Evolutionary conservation across 2,888 invertebrate genomes (phyloP).

Genomic region (Callyntrura sp.): DNA sequence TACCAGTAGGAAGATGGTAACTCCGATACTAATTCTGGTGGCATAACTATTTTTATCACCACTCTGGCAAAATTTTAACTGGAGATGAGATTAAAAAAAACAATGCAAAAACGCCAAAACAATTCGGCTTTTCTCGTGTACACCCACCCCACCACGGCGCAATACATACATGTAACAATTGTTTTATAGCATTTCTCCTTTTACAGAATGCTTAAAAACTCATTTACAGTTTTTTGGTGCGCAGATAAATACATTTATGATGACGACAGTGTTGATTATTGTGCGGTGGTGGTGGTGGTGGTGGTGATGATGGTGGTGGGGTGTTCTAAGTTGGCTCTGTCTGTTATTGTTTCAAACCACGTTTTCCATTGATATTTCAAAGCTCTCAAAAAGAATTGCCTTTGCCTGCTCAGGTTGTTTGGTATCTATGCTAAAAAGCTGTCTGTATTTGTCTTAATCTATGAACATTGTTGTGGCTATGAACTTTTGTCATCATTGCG

Average conservation of each 20-base stretch:
- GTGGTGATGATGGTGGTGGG: not conserved
- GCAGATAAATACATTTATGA: not conserved
- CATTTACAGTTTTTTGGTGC: constrained; percentile 2
- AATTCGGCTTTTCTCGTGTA: not conserved
- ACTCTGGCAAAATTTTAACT: not conserved
- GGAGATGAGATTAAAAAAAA: not conserved
- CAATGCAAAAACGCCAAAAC: not conserved
- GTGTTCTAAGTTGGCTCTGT: not conserved
- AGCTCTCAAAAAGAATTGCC: not conserved
- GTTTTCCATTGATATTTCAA: not conserved
- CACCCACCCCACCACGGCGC: too few relatives aligned
- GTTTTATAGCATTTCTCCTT: too few relatives aligned
- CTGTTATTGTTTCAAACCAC: not conserved
- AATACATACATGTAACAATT: too few relatives aligned
- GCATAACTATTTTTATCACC: constrained; percentile 1
- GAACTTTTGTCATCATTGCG: constrained; percentile 17
- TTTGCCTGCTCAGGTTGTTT: too few relatives aligned
- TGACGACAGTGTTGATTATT: not conserved
- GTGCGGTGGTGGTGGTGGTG: not conserved
- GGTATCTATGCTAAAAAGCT: not conserved
- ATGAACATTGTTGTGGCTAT: constrained; percentile 33
- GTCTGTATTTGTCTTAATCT: not conserved
- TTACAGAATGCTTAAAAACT: not conserved
- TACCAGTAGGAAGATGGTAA: not conserved
- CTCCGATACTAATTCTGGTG: not conserved